These are phyloP conservation scores for Origma solitaria DNA, from an alignment of 2,113 vertebrate genomes.

Conservation along the genomic window DNA sequence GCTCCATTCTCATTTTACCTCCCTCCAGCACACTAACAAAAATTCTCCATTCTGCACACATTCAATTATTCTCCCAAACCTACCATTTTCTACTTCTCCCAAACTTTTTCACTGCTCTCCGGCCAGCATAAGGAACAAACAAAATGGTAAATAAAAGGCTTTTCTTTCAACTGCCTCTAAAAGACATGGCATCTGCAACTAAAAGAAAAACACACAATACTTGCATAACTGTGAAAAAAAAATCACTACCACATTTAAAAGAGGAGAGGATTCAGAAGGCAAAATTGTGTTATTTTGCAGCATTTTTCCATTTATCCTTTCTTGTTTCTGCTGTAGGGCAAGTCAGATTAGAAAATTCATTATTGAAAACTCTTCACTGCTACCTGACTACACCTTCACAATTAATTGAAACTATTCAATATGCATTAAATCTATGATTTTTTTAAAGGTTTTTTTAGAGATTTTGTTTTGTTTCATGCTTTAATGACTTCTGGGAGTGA, in stretches of 20 bases:
- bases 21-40: neutral
- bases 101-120: neutral
- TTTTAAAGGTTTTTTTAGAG: too few species aligned
- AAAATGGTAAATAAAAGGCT: neutral
- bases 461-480: neutral
- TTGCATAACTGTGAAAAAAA: neutral
- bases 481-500: neutral
- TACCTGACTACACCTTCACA: neutral
- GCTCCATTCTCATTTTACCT: neutral
- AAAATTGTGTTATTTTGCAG: neutral
- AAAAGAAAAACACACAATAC: neutral
- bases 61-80: neutral
- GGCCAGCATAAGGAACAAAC: neutral
- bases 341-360: neutral
- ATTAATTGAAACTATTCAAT: neutral
- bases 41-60: fast-evolving
- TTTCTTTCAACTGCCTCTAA: neutral
- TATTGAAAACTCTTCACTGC: neutral
- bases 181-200: neutral
- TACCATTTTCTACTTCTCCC: neutral
- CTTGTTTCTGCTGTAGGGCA: neutral
- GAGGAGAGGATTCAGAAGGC: neutral
- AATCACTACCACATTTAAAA: neutral
- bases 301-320: neutral
- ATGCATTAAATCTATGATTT: too few species aligned